Base-by-base conservation (phyloP, 2,888 invertebrate genomes). In the Harpalus rubripes region DNA sequence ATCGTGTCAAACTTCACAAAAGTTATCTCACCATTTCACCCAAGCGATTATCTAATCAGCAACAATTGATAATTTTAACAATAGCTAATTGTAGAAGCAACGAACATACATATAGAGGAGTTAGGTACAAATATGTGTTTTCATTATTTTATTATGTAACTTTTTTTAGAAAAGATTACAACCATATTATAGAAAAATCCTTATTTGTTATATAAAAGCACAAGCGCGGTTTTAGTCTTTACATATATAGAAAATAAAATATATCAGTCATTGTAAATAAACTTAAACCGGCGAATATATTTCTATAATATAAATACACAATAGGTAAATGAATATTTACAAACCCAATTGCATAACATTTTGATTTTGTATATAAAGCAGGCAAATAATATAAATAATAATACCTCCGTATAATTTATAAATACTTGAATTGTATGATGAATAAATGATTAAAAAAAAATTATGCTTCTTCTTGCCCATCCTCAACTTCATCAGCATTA, bases 401-500 rank as follows among this genome's bases (percentile, higher is more conserved):
- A 85, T 85, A 85, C 85, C 85, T 80, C 41, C 16, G 39, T 80
- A 78, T 84, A 85, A 85, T 68, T 63, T 81, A 68, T 65, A 81
- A 81, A 79, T 85, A 80, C 63, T 80, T 58, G 68, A 78, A 59
- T 56, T 68, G 82, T 26, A 61, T 72, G 18, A 81, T 85, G 65
- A 84, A 63, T 78, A 84, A 84, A 84, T 84, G 78, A 84, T 63
- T 78, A 63, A 61, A 76, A 84, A 18, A 52, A 41, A 82, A 78
- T 84, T 86, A 85, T 58, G 79, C 85, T 39, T 85, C 81, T 12
- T 85, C 80, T 12, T 22, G 8, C 22, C 85, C 82, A 15, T 85
- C 84, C n/a, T 41, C 80, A 8, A 56, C 81, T 85, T 87, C 86
- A 56, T 86, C 86, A 56, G 86, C 86, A 41, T 85, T 86, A 58